Percentiles rank a stretch among this genome's conserved stretches.
Conservation (phyloP, 2,797 vertebrate species). For the Cirrhinus molitorella region DNA sequence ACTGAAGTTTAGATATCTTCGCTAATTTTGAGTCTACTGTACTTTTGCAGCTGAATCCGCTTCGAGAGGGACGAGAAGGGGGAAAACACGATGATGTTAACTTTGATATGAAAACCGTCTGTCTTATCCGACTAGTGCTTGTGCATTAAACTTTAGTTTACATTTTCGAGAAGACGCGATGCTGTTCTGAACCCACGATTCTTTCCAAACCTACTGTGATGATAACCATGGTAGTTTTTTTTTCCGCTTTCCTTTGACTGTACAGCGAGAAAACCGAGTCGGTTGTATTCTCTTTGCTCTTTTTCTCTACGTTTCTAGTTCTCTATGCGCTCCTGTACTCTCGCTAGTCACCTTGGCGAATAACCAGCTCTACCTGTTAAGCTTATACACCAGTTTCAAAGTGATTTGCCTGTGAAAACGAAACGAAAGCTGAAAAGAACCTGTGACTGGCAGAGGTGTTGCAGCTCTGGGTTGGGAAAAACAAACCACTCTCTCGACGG, state of each 20-base stretch:
- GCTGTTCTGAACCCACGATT: conserved; percentile 53
- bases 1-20: conserved; percentile 49
- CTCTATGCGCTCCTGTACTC: conserved; percentile 32
- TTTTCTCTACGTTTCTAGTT: conserved; percentile 18
- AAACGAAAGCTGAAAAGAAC: not conserved
- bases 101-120: conserved; percentile 58
- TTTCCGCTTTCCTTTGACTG: conserved; percentile 50
- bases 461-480: not conserved
- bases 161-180: conserved; percentile 54
- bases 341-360: conserved; percentile 48
- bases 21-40: conserved; percentile 63
- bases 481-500: conserved; percentile 28
- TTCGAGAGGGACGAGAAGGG: conserved; percentile 34
- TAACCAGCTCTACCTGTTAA: conserved; percentile 51
- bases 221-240: conserved; percentile 49
- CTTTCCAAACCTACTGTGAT: conserved; percentile 58
- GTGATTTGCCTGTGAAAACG: conserved; percentile 47
- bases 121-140: conserved; percentile 65
- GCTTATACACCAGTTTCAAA: conserved; percentile 47
- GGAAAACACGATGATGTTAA: conserved; percentile 39
- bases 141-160: conserved; percentile 63
- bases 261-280: conserved; percentile 44
- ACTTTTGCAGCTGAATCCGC: conserved; percentile 54
- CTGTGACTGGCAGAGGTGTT: conserved; percentile 18
- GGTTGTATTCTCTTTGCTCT: conserved; percentile 31